These are phyloP conservation scores for Anoplius nigerrimus DNA, from an alignment of 2,888 invertebrate species.

Conservation along the genomic window DNA sequence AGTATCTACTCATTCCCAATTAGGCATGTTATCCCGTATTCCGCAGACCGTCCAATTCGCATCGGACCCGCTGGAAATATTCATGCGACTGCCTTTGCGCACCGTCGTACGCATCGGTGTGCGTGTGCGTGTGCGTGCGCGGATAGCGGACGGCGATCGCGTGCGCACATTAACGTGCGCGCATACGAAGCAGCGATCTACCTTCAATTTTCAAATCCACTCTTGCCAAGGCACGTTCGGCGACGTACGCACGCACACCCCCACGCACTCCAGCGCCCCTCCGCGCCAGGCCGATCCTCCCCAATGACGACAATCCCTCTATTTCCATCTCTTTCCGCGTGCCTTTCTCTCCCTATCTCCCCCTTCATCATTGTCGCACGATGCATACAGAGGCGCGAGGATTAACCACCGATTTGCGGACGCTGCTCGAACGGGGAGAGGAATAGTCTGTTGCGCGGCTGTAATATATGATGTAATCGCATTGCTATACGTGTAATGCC, in stretches of 20 bases:
- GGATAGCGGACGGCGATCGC: not conserved
- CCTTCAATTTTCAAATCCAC: slow-evolving; percentile 32
- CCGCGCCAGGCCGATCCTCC: too few relatives aligned
- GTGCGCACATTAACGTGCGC: not conserved
- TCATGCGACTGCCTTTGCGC: not conserved
- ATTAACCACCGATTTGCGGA: slow-evolving; percentile 34
- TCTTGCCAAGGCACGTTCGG: slow-evolving; percentile 26
- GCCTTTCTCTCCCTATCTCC: too few relatives aligned
- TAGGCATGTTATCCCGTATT: slow-evolving; percentile 48
- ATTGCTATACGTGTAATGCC: slow-evolving; percentile 47
- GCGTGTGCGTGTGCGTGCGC: not conserved
- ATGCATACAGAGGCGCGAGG: not conserved
- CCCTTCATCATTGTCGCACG: too few relatives aligned
- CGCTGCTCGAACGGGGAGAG: slow-evolving; percentile 21
- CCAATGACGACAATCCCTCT: too few relatives aligned
- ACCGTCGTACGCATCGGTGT: too few relatives aligned
- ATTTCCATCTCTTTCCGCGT: too few relatives aligned
- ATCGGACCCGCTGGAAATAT: slow-evolving; percentile 15
- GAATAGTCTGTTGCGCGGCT: slow-evolving; percentile 13
- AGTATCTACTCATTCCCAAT: slow-evolving; percentile 48
- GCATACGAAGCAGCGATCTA: not conserved
- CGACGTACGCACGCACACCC: too few relatives aligned
- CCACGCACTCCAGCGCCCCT: too few relatives aligned
- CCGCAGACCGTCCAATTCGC: slow-evolving; percentile 31
- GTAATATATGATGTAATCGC: slow-evolving; percentile 53